Evolutionary conservation across 2,888 invertebrate genomes (phyloP), one percentile per base, ranked within the genome.

Genomic region (Thecophora atra): DNA sequence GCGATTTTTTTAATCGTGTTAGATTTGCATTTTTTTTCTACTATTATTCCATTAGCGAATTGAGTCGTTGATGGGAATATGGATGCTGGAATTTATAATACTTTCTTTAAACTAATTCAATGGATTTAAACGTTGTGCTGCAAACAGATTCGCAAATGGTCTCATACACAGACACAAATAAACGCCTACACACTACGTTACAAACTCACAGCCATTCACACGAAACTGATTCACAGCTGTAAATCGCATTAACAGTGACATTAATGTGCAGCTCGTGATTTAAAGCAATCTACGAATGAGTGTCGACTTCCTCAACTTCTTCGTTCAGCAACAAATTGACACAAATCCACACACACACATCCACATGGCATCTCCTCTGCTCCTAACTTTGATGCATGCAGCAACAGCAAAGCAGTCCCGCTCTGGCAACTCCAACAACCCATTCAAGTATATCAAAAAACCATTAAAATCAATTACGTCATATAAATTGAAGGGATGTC

Each of bases 381-480:
- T 30, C 17, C 3, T 30, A 51, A 24, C 26, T 13, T 11, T 44
- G 17, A 28, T 63, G 17, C 37, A 21, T 19, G 44, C 26, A 64
- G 44, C 47, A 24, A 15, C 64, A 44, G 42, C 21, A 51, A 64
- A 47, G 47, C 44, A 8, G 47, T 37, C 37, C 37, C 7, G 11
- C 37, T 37, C 65, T n/a, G n/a, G 1, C 24, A 5, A 28, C 6
- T 11, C 2, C 7, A 17, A 26, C 37, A 26, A 62, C 60, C 62
- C 51, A 28, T 30, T 62, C 62, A 62, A 62, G 70, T 70, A 24
- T 52, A 70, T 70, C 51, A 70, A 70, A 70, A 21, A 26, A 51
- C 52, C 70, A 70, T 62, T 62, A 60, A 62, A 70, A 62, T 62
- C 60, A 70, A 70, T 70, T 62, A 70, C 70, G 24, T 30, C 58